These are phyloP conservation scores for Tyrannus savana DNA, from an alignment of 2,113 vertebrate species.

Conservation along the genomic window DNA sequence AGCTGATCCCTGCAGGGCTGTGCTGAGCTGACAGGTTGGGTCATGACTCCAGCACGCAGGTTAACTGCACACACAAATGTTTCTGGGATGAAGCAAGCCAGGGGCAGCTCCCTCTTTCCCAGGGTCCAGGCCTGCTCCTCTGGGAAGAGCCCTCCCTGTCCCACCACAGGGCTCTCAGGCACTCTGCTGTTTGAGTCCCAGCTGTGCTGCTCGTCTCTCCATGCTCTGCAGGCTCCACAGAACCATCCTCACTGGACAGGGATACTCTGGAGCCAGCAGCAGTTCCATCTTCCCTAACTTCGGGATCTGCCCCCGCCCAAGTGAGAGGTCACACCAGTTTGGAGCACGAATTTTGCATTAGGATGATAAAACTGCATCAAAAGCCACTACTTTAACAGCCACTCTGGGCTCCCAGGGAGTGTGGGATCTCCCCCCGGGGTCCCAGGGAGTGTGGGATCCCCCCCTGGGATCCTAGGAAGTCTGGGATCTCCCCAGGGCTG, in stretches of 20 bases:
- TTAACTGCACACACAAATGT: background rate
- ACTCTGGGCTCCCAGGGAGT: background rate
- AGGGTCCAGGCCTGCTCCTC: background rate
- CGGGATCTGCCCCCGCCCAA: background rate
- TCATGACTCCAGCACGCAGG: background rate
- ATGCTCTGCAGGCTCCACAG: background rate
- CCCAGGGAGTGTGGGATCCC: background rate
- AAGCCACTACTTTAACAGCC: background rate
- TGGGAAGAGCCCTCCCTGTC: accelerated
- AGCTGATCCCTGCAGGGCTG: background rate
- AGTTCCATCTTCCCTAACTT: background rate
- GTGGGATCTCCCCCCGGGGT: background rate
- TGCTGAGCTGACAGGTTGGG: background rate
- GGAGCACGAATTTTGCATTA: background rate
- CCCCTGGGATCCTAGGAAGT: background rate
- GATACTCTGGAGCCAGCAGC: background rate
- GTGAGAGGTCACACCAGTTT: background rate
- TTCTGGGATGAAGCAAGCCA: background rate
- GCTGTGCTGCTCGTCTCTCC: accelerated
- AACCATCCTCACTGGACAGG: background rate
- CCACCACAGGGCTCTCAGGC: accelerated
- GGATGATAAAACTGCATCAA: background rate
- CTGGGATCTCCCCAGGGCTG: background rate
- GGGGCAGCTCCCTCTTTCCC: background rate
- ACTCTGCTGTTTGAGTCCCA: accelerated